Evolutionary conservation across 2,113 vertebrate genomes (phyloP).

Genomic region (Lagopus leucura): DNA sequence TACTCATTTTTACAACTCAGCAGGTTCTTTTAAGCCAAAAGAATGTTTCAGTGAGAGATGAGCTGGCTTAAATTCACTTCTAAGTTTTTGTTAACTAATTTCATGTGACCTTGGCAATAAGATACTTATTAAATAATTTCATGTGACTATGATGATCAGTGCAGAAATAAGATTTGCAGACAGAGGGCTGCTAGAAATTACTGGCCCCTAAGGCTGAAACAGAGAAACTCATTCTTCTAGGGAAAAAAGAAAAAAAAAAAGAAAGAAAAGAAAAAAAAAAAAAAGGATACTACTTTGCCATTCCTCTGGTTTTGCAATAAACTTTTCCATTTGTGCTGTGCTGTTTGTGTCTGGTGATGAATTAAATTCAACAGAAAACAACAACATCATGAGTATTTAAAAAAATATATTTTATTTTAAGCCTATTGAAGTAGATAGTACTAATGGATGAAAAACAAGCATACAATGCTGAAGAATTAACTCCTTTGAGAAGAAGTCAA

Average conservation of each 20-base stretch:
- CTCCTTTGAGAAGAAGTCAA: slow-evolving; percentile 15
- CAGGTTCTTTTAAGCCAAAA: slow-evolving; percentile 40
- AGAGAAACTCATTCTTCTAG: slow-evolving; percentile 48
- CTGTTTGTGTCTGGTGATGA: slow-evolving; percentile 48
- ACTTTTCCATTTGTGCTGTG: slow-evolving; percentile 59
- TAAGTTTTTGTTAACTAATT: slow-evolving; percentile 40
- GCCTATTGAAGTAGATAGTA: neutral
- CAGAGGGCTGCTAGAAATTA: slow-evolving; percentile 27
- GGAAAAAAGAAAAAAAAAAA: neutral
- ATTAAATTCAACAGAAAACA: slow-evolving; percentile 53
- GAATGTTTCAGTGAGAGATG: slow-evolving; percentile 29
- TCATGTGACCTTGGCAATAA: slow-evolving; percentile 57
- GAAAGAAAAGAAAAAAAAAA: neutral
- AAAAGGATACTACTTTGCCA: neutral
- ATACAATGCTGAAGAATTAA: neutral
- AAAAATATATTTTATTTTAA: slow-evolving; percentile 33
- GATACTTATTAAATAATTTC: slow-evolving; percentile 44
- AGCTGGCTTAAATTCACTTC: neutral
- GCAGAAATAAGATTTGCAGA: slow-evolving; percentile 1
- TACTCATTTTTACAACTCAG: slow-evolving; percentile 51
- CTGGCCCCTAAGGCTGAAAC: slow-evolving; percentile 1
- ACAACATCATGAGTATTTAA: slow-evolving; percentile 36
- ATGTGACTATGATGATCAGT: slow-evolving; percentile 28
- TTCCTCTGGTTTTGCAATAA: slow-evolving; percentile 63
- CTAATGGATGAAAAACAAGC: neutral